Base-by-base conservation (phyloP, 2,888 invertebrate genomes). In the Boloria euphrosyne region DNA sequence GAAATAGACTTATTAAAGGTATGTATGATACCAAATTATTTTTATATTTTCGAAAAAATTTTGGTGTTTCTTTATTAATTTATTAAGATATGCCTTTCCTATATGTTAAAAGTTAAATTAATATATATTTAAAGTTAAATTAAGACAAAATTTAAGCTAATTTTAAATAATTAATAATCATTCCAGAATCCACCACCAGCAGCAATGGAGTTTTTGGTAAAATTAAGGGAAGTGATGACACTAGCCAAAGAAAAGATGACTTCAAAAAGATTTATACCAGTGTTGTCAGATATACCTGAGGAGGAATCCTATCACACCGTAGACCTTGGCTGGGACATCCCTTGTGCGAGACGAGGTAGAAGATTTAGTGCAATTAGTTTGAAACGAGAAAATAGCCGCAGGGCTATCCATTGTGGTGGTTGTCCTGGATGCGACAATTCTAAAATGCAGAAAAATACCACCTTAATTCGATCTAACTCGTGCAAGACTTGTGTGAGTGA, bases 241-340 rank as follows among this genome's bases (percentile, higher is more conserved):
- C 95, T 97, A 55, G 97, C 98, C 6, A 97, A 97, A 82, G 96
- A 96, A 74, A 97, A 97, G 87, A 97, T 97, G 95, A 93, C 95
- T 7, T 93, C 95, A 0, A 97, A 97, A 83, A 93, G 95, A 69
- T 97, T 96, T 80, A 93, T 95, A 62, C 97, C 97, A 0, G 95
- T 95, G 64, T 87, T 97, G 13, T 93, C 94, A 4, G 95, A 95
- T 74, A 97, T 97, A 75, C 96, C 96, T 0, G 97, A 97, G 89
- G 97, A 97, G 85, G 95, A 95, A 66, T 83, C 82, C 49, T 86
- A 87, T 67, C 90, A 93, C 38, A 80, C 88, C 0, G 78, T 93
- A 13, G 94, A 94, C 68, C 79, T 93, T 13, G 86, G 89, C 0
- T 91, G 91, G 90, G 89, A 90, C 52, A 87, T 92, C 54, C 90